Percentiles rank a stretch among this genome's conserved stretches.
Conservation (phyloP, 2,113 vertebrate genomes). For the Sylvicapra grimmia region DNA sequence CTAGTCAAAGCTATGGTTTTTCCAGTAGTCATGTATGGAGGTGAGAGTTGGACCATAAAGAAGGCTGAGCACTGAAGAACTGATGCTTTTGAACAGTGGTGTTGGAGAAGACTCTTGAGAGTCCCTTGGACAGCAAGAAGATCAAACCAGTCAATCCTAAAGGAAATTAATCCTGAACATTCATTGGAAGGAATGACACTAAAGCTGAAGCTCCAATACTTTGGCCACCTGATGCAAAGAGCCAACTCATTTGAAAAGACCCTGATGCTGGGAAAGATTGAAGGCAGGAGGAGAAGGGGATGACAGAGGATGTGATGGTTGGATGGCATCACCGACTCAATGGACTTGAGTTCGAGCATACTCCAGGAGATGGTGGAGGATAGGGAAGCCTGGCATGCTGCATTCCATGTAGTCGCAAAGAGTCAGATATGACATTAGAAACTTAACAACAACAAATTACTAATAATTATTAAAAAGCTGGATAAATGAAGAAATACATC, state of each 20-base stretch:
- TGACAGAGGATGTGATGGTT: background rate
- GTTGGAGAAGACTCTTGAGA: background rate
- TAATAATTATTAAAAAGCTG: background rate
- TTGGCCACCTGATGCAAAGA: background rate
- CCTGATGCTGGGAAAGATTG: background rate
- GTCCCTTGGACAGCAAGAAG: background rate
- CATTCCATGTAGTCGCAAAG: background rate
- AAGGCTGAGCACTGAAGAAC: background rate
- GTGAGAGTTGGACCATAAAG: background rate
- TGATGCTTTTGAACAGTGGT: background rate
- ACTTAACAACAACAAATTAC: background rate
- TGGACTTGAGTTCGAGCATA: background rate
- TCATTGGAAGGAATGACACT: background rate
- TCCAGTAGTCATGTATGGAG: background rate
- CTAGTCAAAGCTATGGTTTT: background rate
- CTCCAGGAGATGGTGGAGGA: background rate
- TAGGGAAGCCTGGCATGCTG: background rate
- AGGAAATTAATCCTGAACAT: background rate
- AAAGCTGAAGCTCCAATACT: background rate
- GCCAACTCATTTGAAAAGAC: background rate
- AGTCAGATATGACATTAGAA: background rate
- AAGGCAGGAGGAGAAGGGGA: background rate
- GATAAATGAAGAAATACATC: background rate
- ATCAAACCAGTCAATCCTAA: background rate
- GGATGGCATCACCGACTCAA: background rate